Evolutionary conservation across 2,797 vertebrate species (phyloP).

Genomic region (Yasuhikotakia modesta): DNA sequence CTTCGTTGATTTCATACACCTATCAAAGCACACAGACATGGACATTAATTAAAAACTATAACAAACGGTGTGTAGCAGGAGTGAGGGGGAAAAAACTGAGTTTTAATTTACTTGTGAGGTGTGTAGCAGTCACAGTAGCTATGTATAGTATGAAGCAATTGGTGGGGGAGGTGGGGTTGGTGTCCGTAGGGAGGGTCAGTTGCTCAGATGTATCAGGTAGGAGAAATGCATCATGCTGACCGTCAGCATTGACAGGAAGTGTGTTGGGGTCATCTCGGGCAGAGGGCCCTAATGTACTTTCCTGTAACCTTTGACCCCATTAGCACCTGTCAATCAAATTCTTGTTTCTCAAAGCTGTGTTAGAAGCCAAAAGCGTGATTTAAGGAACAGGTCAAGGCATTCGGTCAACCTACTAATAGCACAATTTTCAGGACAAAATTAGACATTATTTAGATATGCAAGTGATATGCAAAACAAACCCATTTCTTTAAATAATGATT

Average conservation of each 20-base stretch:
- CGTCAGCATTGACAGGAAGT: slow-evolving; percentile 56
- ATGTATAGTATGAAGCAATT: slow-evolving; percentile 29
- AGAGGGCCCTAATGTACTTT: slow-evolving; percentile 74
- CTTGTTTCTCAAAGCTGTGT: slow-evolving; percentile 60
- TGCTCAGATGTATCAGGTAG: slow-evolving; percentile 22
- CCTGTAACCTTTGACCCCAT: slow-evolving; percentile 64
- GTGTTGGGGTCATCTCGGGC: slow-evolving; percentile 67
- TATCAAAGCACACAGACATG: not conserved
- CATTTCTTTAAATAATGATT: not conserved
- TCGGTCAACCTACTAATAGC: not conserved
- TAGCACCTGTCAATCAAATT: slow-evolving; percentile 67
- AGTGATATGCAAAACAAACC: no score
- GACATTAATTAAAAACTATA: slow-evolving; percentile 23
- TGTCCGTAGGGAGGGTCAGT: slow-evolving; percentile 40
- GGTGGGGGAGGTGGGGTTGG: slow-evolving; percentile 1
- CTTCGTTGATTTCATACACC: slow-evolving; percentile 10
- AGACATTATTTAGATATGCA: not conserved
- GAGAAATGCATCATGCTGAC: slow-evolving; percentile 59
- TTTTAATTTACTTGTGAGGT: slow-evolving; percentile 7
- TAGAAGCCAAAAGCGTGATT: slow-evolving; percentile 14
- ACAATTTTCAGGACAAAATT: not conserved
- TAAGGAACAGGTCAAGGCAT: slow-evolving; percentile 4
- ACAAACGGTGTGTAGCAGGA: slow-evolving; percentile 1
- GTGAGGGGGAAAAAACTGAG: not conserved
- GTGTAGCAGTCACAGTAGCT: slow-evolving; percentile 20